Evolutionary conservation across 2,888 invertebrate genomes (phyloP), one percentile per base, ranked within the genome.

Genomic region (Calameuta filiformis): DNA sequence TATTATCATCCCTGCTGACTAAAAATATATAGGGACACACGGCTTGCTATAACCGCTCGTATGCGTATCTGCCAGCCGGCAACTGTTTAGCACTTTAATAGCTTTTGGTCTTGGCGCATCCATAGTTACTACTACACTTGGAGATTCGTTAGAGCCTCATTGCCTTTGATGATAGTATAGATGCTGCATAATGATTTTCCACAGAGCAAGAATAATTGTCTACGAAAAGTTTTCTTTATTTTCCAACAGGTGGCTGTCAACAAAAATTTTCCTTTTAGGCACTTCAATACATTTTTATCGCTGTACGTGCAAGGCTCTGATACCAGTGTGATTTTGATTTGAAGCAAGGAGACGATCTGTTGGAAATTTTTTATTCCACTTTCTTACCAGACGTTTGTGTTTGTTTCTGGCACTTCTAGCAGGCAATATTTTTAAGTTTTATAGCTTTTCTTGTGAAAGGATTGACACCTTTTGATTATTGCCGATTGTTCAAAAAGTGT

Each of bases 1-100:
- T 85, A 79, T 85, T 85, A 84, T 85, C 83, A 80, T 79, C 75
- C 79, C 74, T 79, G 81, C 76, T 68, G 71, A 74, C 81, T 79
- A 81, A 79, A 80, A 81, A 81, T 81, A 81, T 77, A 68, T 73
- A 69, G 35, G 12, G 71, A 71, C 31, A 56, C 56, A 2, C 56
- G 23, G 56, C 56, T 23, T 56, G 56, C 56, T 56, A 56, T 56
- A 56, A 23, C 56, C 56, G 56, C 56, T 23, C 56, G 23, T 71
- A 71, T 34, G 71, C 31, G 34, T 30, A 71, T 34, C 71, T 34
- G 34, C 71, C 71, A 71, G 31, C 71, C 31, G 31, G 34, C 23
- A 71, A 71, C 71, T 34, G 34, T 71, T 71, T 56, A 56, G 56
- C 23, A 56, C 56, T 56, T 56, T 56, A 56, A 56, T 56, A 56